Percentiles rank a stretch among this genome's conserved stretches.
Conservation (phyloP, 2,888 invertebrate species). For the Linnaemya vulpina region DNA sequence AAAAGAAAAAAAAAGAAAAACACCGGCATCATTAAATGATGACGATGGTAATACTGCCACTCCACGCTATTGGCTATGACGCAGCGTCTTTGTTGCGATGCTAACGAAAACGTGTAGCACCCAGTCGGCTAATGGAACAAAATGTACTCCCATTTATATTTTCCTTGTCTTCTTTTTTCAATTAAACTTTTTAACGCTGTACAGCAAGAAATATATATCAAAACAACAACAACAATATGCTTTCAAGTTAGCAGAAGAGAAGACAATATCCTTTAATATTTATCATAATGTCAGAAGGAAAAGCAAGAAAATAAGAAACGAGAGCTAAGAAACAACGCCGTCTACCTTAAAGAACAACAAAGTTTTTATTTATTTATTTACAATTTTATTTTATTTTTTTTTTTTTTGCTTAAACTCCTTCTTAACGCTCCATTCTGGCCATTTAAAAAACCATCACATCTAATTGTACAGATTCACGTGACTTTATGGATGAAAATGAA, state of each 20-base stretch:
- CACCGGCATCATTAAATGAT: constrained; percentile 48
- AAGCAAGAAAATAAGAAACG: constrained; percentile 10
- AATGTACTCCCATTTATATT: constrained; percentile 12
- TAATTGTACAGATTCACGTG: constrained; percentile 66
- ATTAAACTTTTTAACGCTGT: constrained; percentile 22
- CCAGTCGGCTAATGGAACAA: constrained; percentile 35
- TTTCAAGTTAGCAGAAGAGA: constrained; percentile 4
- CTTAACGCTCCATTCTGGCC: constrained; percentile 53
- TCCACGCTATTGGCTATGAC: constrained; percentile 10
- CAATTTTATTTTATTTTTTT: constrained; percentile 5
- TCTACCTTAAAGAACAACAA: constrained; percentile 31
- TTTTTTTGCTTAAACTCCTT: constrained; percentile 46
- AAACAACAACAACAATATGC: constrained; percentile 20
- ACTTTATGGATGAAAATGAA: constrained; percentile 78
- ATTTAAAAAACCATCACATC: constrained; percentile 64
- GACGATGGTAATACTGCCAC: constrained; percentile 32
- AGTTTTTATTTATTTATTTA: background rate
- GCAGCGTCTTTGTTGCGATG: constrained; percentile 25
- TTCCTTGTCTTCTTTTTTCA: constrained; percentile 32
- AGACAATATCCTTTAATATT: constrained; percentile 65
- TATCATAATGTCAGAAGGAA: constrained; percentile 63
- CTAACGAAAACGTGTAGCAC: constrained; percentile 35
- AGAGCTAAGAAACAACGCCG: background rate
- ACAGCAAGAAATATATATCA: background rate
- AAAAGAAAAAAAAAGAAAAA: background rate